Conservation (phyloP, 2,888 invertebrate species). For the Zootermopsis nevadensis region DNA sequence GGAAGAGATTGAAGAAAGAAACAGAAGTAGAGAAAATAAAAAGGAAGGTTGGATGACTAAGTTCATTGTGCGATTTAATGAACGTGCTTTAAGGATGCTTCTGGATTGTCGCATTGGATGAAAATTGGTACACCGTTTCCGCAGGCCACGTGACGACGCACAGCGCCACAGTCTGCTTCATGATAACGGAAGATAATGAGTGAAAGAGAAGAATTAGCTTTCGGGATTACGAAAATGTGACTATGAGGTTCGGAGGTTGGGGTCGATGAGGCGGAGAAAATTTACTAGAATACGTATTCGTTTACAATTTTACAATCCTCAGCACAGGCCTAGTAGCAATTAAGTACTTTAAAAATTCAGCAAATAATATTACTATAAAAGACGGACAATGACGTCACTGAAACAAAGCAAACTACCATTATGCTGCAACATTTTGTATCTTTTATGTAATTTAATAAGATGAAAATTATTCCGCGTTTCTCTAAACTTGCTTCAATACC, state of each 20-base stretch:
- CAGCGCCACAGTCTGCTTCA: neutral
- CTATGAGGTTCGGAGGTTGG: neutral
- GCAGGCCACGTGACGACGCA: neutral
- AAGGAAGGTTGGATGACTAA: constrained; percentile 17
- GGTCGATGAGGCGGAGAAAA: neutral
- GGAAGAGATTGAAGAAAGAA: neutral
- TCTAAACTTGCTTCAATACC: too few species aligned
- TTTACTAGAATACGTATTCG: neutral
- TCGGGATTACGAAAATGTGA: constrained; percentile 3
- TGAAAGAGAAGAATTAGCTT: constrained; percentile 16
- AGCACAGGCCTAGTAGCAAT: too few species aligned
- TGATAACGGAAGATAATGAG: neutral
- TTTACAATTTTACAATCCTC: too few species aligned
- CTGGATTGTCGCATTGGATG: constrained; percentile 3
- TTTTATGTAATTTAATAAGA: too few species aligned
- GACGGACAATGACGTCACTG: too few species aligned
- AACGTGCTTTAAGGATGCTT: neutral
- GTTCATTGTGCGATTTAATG: constrained; percentile 13
- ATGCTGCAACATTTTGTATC: too few species aligned
- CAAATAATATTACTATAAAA: too few species aligned
- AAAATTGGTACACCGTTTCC: constrained; percentile 20
- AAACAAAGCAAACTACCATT: too few species aligned
- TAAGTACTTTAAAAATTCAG: too few species aligned
- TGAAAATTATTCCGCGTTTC: too few species aligned
- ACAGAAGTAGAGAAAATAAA: neutral